A percentile compares a stretch with the other conserved stretches of the same genome.
phyloP scores from a whole-genome alignment of 1,140 invertebrate genomes.

The Hylaeus volcanicus region DNA sequence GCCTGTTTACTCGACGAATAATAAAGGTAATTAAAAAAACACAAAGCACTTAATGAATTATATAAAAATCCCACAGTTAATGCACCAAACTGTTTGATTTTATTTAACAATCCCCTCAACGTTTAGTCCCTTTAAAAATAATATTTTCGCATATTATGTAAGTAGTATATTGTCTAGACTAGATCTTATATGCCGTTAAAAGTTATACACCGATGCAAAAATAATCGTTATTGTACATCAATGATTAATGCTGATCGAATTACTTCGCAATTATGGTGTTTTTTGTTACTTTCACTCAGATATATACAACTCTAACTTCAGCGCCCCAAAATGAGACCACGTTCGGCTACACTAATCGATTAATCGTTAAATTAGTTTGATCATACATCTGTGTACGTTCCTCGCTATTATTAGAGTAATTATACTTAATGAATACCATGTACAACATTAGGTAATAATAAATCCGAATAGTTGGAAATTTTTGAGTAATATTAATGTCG shows the following conservation, averaged over 20 bases:
- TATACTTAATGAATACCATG: background rate
- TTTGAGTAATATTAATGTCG: too few species aligned
- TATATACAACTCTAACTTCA: background rate
- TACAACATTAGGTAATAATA: background rate
- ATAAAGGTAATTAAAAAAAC: too few species aligned
- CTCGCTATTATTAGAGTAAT: background rate
- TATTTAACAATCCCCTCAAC: too few species aligned
- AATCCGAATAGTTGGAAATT: too few species aligned
- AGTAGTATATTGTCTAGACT: too few species aligned
- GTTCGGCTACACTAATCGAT: background rate
- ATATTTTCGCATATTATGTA: background rate
- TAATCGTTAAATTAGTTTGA: background rate
- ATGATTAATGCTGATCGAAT: background rate
- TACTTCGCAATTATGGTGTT: background rate
- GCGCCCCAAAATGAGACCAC: background rate
- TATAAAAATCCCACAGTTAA: too few species aligned
- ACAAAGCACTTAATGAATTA: too few species aligned
- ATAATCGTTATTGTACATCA: background rate
- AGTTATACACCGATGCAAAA: background rate
- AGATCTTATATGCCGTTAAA: background rate
- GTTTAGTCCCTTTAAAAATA: too few species aligned
- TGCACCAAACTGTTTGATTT: too few species aligned
- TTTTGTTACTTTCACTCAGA: constrained; percentile 12
- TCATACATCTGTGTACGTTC: background rate
- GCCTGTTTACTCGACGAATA: too few species aligned